A percentile compares a stretch with the other conserved stretches of the same genome.
phyloP scores from a whole-genome alignment of 2,888 invertebrate species.

The Gonocerus acuteangulatus region DNA sequence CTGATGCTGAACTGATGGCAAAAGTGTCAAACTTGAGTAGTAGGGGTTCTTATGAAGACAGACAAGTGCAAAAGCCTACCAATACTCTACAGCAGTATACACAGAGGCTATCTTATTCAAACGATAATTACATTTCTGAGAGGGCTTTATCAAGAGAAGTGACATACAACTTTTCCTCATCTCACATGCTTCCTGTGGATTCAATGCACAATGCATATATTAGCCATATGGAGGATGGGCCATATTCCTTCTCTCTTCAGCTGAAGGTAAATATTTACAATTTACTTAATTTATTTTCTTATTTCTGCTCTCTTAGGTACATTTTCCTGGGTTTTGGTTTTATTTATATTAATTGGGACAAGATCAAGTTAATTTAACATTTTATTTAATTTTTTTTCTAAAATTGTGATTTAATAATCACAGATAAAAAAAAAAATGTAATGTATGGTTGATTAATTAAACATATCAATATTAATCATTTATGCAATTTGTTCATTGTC shows the following conservation, averaged over 20 bases:
- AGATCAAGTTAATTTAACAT: too few species aligned
- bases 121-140: not conserved
- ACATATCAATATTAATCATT: too few species aligned
- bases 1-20: constrained; percentile 3
- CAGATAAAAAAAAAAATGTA: too few species aligned
- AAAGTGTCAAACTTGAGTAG: too few species aligned
- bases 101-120: not conserved
- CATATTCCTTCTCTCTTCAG: constrained; percentile 68
- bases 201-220: constrained; percentile 59
- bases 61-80: not conserved
- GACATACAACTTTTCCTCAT: not conserved
- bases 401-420: too few species aligned
- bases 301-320: not conserved
- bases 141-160: not conserved
- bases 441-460: too few species aligned
- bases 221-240: constrained; percentile 72
- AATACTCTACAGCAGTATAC: not conserved
- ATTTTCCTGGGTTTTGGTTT: not conserved
- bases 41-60: too few species aligned
- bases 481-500: too few species aligned
- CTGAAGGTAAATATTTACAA: constrained; percentile 46
- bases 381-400: too few species aligned
- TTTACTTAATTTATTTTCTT: not conserved
- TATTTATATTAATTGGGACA: not conserved
- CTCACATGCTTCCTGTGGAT: constrained; percentile 15